phyloP scores from a whole-genome alignment of 2,113 vertebrate species.

The Hippolais icterina region DNA sequence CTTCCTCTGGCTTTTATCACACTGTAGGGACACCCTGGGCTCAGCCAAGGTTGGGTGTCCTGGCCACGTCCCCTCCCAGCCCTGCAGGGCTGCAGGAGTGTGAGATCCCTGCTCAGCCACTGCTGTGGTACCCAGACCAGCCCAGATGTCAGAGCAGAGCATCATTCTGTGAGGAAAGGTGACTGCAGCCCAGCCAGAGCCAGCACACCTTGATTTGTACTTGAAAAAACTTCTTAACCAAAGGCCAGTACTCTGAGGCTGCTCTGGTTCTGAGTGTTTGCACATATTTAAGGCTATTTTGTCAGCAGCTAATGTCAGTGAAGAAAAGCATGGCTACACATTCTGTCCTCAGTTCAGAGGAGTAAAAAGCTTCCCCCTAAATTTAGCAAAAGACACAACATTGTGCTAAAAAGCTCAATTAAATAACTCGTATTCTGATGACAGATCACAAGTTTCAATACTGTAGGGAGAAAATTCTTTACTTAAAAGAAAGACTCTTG shows the following conservation, averaged over 20 bases:
- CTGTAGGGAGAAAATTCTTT: not conserved
- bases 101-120: not conserved
- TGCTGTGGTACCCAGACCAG: not conserved
- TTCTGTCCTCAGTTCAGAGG: not conserved
- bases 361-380: not conserved
- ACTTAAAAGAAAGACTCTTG: slow-evolving; percentile 1
- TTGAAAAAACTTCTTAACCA: not conserved
- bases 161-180: not conserved
- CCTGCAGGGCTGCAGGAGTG: not conserved
- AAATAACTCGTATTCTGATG: not conserved
- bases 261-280: not conserved
- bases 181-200: not conserved
- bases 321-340: not conserved
- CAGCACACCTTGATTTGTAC: not conserved
- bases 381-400: not conserved
- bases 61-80: not conserved
- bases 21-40: accelerated
- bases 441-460: slow-evolving; percentile 9
- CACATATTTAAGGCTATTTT: not conserved
- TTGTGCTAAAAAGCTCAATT: not conserved
- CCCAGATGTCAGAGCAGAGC: not conserved
- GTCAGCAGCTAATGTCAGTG: not conserved
- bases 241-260: not conserved
- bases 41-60: not conserved
- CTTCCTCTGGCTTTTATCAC: not conserved